A percentile compares a stretch with the other conserved stretches of the same genome.
Evolutionary conservation across 1,140 invertebrate species (phyloP).

Genomic region (Rhagoletis pomonella): DNA sequence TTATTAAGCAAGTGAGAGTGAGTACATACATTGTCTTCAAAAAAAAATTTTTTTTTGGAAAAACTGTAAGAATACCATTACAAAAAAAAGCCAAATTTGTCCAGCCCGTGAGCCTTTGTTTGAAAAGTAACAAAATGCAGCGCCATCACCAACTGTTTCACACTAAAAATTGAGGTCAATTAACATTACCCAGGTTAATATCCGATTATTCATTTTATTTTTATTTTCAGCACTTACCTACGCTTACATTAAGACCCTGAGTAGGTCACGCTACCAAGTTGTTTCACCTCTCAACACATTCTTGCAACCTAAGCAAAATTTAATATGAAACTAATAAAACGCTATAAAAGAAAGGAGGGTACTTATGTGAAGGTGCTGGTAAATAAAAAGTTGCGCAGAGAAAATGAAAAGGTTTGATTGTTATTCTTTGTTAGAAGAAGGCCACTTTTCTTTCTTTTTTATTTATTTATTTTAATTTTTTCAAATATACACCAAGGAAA

Average conservation of each 20-base stretch:
- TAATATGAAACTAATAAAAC: not conserved
- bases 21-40: not conserved
- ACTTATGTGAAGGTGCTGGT: not conserved
- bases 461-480: no score
- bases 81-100: no score
- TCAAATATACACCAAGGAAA: no score
- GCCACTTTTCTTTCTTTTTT: no score
- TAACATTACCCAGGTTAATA: conserved; percentile 11
- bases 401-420: not conserved
- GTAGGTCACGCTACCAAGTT: conserved; percentile 22
- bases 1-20: no score
- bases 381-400: not conserved
- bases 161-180: conserved; percentile 6
- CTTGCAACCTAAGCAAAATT: conserved; percentile 16
- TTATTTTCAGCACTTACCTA: not conserved
- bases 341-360: not conserved
- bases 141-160: not conserved
- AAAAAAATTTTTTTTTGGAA: not conserved
- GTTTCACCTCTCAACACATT: conserved; percentile 4
- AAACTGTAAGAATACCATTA: no score
- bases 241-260: conserved; percentile 34
- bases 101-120: not conserved
- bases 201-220: conserved; percentile 15
- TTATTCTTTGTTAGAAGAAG: no score
- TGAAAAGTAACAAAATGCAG: not conserved